These are phyloP conservation scores for Eubucco bourcierii DNA, from an alignment of 2,113 vertebrate species.

Conservation along the genomic window DNA sequence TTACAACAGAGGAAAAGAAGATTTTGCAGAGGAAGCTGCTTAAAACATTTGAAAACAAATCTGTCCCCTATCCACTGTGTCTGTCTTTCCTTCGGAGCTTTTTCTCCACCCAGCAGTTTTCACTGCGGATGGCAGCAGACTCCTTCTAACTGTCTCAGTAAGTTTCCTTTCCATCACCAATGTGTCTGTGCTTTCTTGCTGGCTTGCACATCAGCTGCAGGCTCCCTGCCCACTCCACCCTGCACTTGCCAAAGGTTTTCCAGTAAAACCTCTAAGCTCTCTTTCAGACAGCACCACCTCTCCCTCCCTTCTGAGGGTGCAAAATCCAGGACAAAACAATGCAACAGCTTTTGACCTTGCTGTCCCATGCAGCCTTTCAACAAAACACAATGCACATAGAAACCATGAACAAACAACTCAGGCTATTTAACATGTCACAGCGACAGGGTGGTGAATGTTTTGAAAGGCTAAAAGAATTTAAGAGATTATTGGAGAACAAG, in stretches of 20 bases:
- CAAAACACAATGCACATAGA: background rate
- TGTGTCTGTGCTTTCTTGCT: background rate
- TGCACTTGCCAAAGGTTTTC: background rate
- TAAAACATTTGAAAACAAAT: background rate
- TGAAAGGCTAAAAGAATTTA: constrained; percentile 44
- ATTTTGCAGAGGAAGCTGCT: background rate
- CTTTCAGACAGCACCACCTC: background rate
- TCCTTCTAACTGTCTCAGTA: background rate
- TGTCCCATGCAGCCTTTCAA: background rate
- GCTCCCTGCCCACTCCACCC: constrained; percentile 16
- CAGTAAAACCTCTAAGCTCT: background rate
- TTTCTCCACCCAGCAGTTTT: background rate
- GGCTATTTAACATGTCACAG: constrained; percentile 31
- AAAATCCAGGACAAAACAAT: constrained; percentile 46
- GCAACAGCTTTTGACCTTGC: constrained; percentile 55
- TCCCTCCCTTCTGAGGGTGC: background rate
- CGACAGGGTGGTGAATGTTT: background rate
- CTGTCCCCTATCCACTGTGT: background rate
- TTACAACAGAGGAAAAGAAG: background rate
- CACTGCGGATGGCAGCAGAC: background rate
- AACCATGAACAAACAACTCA: constrained; percentile 45
- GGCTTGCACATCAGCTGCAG: background rate
- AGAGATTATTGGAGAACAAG: constrained; percentile 43
- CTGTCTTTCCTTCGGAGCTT: constrained; percentile 25
- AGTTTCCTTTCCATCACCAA: constrained; percentile 33